A percentile compares a stretch with the other conserved stretches of the same genome.
Evolutionary conservation across 2,797 vertebrate species (phyloP).

Genomic region (Poecilia wingei): DNA sequence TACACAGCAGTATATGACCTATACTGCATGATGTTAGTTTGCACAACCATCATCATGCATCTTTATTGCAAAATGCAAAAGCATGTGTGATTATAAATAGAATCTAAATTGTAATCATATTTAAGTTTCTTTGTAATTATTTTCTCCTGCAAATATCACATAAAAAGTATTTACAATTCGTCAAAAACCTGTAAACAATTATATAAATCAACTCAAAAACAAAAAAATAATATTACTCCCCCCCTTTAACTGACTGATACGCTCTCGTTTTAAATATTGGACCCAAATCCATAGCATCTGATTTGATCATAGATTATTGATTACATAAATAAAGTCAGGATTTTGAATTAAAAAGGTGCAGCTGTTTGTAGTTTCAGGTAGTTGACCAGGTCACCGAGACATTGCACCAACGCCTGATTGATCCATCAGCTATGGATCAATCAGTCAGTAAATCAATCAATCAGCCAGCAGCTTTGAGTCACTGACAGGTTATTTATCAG

Average conservation of each 20-base stretch:
- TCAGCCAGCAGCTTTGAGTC: background rate
- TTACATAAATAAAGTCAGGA: background rate
- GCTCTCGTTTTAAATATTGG: background rate
- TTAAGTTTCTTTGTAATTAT: background rate
- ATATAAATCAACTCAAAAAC: background rate
- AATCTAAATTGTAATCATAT: background rate
- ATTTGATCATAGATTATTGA: background rate
- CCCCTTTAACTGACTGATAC: background rate
- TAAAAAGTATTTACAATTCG: background rate
- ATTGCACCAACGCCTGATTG: background rate
- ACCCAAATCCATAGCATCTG: background rate
- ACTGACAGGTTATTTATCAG: constrained; percentile 3
- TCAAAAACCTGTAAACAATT: background rate
- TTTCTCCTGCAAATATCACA: background rate
- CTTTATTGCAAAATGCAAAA: background rate
- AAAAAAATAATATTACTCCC: background rate
- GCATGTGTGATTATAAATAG: background rate
- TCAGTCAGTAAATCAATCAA: background rate
- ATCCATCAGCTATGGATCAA: background rate
- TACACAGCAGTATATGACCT: background rate
- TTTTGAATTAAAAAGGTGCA: background rate
- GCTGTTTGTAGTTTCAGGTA: background rate
- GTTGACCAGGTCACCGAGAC: background rate
- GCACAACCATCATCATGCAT: background rate
- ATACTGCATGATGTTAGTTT: background rate